Base-by-base conservation (phyloP, 2,888 invertebrate genomes). In the Hyppa rectilinea region DNA sequence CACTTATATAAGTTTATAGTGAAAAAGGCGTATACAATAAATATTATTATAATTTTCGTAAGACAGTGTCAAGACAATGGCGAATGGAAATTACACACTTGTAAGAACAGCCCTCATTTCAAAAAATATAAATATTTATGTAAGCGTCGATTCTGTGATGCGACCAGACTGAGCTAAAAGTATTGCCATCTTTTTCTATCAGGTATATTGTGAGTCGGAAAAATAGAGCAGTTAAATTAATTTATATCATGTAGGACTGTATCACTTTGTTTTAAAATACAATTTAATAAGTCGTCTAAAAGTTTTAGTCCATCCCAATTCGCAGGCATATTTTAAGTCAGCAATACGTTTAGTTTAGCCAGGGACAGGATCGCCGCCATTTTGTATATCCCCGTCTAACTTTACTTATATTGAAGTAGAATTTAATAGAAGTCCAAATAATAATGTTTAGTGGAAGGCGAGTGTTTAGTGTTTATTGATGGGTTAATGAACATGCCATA, bases 21-120 rank as follows among this genome's bases (percentile, higher is more conserved):
- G 60, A 65, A 82, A 75, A 64, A 68, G 72, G 66, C 36, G 69
- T 80, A 84, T 59, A 81, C 63, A 62, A 69, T 76, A 69, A 78
- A 73, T 64, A 76, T 75, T 63, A 67, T 80, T 70, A 76, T 75
- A 73, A 75, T 50, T 81, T 17, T 56, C 53, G 26, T 52, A 62
- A 62, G 62, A 86, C 92, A 93, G 92, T 93, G 89, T 82, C 89
- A 93, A 89, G 88, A 92, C 92, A 93, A 93, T 93, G 93, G 93
- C 92, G 93, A 90, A 84, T 89, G 90, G 89, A 88, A 81, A 81
- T 72, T 69, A 79, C 56, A 80, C 74, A 80, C 65, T 74, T 71
- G 84, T 82, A 84, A 83, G 82, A 87, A 87, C 89, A 88, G 82
- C 82, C 80, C 66, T 75, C 76, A 75, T 58, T 56, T 26, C 10